Evolutionary conservation across 2,888 invertebrate genomes (phyloP).

Genomic region (Hirtodrosophila duncani): DNA sequence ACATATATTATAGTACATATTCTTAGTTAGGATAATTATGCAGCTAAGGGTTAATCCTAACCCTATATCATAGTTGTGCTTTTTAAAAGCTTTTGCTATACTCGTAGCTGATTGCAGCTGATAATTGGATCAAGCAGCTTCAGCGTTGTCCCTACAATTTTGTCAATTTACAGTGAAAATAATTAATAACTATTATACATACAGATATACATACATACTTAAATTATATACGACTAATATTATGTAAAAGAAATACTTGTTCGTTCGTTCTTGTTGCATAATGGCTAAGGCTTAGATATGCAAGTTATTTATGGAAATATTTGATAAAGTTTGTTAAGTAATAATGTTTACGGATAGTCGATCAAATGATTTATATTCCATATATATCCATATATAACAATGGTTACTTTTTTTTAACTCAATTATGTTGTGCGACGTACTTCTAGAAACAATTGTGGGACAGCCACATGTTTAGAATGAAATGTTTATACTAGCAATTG

Average conservation of each 20-base stretch:
- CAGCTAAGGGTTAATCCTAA: neutral
- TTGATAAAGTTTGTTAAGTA: conserved; percentile 20
- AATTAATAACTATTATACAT: conserved; percentile 35
- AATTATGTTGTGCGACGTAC: no score
- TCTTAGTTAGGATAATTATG: conserved; percentile 2
- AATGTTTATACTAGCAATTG: no score
- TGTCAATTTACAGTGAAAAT: conserved; percentile 48
- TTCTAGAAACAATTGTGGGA: no score
- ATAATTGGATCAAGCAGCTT: no score
- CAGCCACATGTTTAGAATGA: no score
- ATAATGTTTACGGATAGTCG: no score
- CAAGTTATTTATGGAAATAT: conserved; percentile 7
- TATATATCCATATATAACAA: no score
- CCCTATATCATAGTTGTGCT: conserved; percentile 30
- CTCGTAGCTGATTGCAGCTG: no score
- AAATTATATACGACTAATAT: conserved; percentile 19
- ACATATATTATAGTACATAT: neutral
- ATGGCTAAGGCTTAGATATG: no score
- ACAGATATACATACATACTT: conserved; percentile 38
- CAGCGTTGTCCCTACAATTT: conserved; percentile 62
- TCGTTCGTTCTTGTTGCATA: no score
- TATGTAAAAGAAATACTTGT: neutral
- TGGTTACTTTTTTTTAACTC: no score
- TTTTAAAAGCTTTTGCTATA: conserved; percentile 38
- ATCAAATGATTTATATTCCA: no score